Percentiles rank a stretch among this genome's conserved stretches.
Evolutionary conservation across 2,113 vertebrate species (phyloP).

Genomic region (Elaphurus davidianus): DNA sequence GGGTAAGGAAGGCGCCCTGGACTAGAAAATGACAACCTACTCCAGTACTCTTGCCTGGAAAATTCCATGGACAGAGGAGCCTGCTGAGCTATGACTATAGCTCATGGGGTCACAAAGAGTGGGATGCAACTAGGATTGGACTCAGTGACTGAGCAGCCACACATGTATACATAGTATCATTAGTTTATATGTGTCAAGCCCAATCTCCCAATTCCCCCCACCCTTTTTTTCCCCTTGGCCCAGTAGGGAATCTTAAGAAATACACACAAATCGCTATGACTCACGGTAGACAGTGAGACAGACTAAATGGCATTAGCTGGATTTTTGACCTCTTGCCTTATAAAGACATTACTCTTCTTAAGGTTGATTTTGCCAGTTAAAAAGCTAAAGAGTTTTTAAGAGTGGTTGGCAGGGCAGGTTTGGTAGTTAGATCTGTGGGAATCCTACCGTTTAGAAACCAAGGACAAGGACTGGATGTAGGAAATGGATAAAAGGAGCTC

Average conservation of each 20-base stretch:
- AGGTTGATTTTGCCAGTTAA: neutral
- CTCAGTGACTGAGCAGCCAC: neutral
- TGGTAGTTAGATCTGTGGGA: neutral
- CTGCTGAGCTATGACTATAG: neutral
- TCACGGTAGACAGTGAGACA: neutral
- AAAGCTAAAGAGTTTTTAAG: neutral
- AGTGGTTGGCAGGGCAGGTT: neutral
- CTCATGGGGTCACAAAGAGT: neutral
- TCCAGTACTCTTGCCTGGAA: neutral
- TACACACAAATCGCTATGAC: neutral
- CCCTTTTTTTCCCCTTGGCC: neutral
- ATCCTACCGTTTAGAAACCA: slow-evolving; percentile 48
- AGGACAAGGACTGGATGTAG: neutral
- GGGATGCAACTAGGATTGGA: accelerated
- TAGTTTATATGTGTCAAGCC: neutral
- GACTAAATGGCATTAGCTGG: neutral
- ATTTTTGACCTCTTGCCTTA: neutral
- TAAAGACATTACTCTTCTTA: slow-evolving; percentile 24
- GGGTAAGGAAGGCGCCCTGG: neutral
- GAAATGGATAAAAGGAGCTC: neutral
- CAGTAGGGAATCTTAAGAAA: neutral
- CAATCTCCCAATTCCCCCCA: neutral
- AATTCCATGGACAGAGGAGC: neutral
- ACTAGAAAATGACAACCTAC: neutral
- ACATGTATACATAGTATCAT: neutral